Base-by-base conservation (phyloP, 2,113 vertebrate genomes). In the Macaca nemestrina region DNA sequence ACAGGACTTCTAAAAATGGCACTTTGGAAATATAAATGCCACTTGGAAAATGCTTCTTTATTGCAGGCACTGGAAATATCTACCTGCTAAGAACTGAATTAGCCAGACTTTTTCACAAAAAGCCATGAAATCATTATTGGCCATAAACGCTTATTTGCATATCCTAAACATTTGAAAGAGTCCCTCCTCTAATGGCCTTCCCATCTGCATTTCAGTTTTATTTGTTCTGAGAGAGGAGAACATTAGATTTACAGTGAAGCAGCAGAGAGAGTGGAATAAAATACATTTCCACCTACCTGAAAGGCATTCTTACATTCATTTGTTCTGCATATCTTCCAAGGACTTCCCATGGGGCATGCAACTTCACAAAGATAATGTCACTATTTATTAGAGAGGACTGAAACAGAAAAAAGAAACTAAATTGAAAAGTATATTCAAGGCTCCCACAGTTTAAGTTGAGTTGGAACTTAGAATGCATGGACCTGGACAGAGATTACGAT, bases 241-340 rank as follows among this genome's bases (percentile, higher is more conserved):
- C 20, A 85, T 88, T 92, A 84, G 45, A 7, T 96, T 97, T 97
- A 93, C 7, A 95, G 86, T 3, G 59, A 8, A 90, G 57, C 1
- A 89, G 27, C 89, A 97, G 64, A 81, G 72, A 93, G 61, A 78
- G 32, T 55, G 94, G 57, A 83, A 43, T 85, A 90, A 97, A 50
- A 97, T 6, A 93, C 86, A 93, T 25, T 93, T 95, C 82, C 32
- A 98, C 99, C 98, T 99, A 99, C 99, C 99, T 99, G 98, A 99
- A 99, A 97, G 99, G 99, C 99, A 99, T 99, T 97, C 99, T 99
- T 97, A 99, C 99, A 98, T 99, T 99, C 99, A 99, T 99, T 96
- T 99, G 98, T 96, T 99, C 99, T 88, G 99, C 99, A 0, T 99
- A 99, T 99, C 99, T 99, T 97, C 99, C 99, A 64, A 99, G 99